A percentile compares a stretch with the other conserved stretches of the same genome.
Conservation (phyloP, 2,888 invertebrate genomes). For the Spisula solida region DNA sequence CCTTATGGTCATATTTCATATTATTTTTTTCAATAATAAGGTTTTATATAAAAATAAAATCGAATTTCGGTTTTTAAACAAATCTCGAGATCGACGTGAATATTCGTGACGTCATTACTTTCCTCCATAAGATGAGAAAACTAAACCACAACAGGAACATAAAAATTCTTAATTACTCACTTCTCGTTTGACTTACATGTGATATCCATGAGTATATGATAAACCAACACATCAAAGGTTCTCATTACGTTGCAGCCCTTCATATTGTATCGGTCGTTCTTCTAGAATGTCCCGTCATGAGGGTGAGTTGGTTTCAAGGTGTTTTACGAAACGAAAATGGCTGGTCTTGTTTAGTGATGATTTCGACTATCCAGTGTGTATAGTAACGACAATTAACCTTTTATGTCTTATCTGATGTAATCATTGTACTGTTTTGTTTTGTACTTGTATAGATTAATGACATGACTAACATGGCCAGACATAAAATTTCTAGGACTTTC, state of each 20-base stretch:
- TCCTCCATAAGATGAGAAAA: conserved; percentile 66
- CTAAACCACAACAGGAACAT: conserved; percentile 46
- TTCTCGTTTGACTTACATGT: neutral
- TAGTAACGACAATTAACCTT: neutral
- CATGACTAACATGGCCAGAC: neutral
- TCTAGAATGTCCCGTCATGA: conserved; percentile 96
- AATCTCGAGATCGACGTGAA: conserved; percentile 41
- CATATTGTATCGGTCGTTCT: conserved; percentile 37
- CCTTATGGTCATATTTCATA: neutral
- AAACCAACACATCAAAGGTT: neutral
- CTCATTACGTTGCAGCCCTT: conserved; percentile 1
- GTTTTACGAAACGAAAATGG: conserved; percentile 54
- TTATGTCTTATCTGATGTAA: neutral
- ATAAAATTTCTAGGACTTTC: neutral
- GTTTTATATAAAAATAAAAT: neutral
- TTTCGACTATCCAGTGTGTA: neutral
- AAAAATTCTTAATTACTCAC: neutral
- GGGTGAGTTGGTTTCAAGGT: conserved; percentile 86
- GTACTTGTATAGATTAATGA: neutral
- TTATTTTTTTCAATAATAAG: neutral
- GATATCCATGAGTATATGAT: conserved; percentile 20
- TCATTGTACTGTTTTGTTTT: too few relatives aligned
- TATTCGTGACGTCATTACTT: conserved; percentile 65
- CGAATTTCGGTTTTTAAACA: neutral
- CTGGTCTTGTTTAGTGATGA: conserved; percentile 18